A percentile compares a stretch with the other conserved stretches of the same genome.
Evolutionary conservation across 2,888 invertebrate species (phyloP).

Genomic region (Pseudococcus longispinus): DNA sequence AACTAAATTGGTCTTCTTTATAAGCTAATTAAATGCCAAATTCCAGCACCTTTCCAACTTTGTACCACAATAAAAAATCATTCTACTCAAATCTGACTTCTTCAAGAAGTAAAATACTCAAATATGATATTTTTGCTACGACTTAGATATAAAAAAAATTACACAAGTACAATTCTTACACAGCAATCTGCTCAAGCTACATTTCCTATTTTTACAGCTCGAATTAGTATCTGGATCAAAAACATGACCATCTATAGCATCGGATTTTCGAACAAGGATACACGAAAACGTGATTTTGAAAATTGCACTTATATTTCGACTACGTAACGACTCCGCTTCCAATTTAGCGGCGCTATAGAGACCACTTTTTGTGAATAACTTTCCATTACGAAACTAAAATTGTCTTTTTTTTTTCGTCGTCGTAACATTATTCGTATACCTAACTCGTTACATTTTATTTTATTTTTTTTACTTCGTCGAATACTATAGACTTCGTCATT

Average conservation of each 20-base stretch:
- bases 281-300: background rate
- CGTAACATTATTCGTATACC: background rate
- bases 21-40: too few relatives aligned
- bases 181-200: too few relatives aligned
- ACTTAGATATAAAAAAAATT: too few relatives aligned
- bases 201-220: too few relatives aligned
- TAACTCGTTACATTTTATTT: slow-evolving; percentile 8
- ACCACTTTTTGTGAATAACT: slow-evolving; percentile 2
- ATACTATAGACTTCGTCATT: slow-evolving; percentile 7
- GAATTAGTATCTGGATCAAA: background rate
- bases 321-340: background rate
- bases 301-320: background rate
- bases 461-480: background rate
- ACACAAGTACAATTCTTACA: too few relatives aligned
- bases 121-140: too few relatives aligned
- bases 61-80: too few relatives aligned
- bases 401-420: background rate
- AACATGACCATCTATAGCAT: background rate
- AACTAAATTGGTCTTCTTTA: too few relatives aligned
- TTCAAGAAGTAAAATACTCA: too few relatives aligned
- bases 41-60: too few relatives aligned
- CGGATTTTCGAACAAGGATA: background rate
- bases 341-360: background rate
- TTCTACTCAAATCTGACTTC: too few relatives aligned
- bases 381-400: slow-evolving; percentile 7